These are phyloP conservation scores for Sycophila sp. DNA, from an alignment of 1,140 invertebrate genomes.

Conservation along the genomic window DNA sequence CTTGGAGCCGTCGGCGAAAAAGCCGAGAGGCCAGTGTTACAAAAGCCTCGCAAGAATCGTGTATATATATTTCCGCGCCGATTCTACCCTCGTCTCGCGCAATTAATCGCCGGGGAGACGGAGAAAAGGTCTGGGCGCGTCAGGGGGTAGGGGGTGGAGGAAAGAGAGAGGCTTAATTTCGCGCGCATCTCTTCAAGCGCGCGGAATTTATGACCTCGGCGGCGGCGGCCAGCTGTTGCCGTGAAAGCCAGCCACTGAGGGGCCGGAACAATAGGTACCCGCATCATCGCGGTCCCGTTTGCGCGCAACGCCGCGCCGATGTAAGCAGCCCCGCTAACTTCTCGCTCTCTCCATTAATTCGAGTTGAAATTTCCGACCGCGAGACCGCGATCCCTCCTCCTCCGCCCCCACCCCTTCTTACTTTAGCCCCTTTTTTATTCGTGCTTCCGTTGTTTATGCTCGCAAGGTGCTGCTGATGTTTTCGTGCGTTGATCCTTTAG, in stretches of 20 bases:
- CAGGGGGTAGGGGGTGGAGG: too few relatives aligned
- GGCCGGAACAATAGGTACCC: slow-evolving; percentile 27
- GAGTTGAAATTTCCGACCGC: too few relatives aligned
- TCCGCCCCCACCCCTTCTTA: neutral
- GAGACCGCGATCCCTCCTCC: neutral
- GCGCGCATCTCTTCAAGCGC: slow-evolving; percentile 38
- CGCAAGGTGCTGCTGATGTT: too few relatives aligned
- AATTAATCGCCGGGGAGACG: slow-evolving; percentile 30
- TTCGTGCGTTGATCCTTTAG: too few relatives aligned
- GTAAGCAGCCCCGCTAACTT: neutral
- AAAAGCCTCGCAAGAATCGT: too few relatives aligned
- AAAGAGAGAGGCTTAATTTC: slow-evolving; percentile 46
- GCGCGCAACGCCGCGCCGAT: slow-evolving; percentile 23
- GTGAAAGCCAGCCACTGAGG: too few relatives aligned
- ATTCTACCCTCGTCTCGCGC: slow-evolving; percentile 6
- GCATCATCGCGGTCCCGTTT: neutral
- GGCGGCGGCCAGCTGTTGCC: too few relatives aligned
- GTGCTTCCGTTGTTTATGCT: too few relatives aligned
- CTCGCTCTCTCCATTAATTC: neutral
- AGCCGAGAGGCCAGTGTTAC: neutral
- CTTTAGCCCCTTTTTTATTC: slow-evolving; percentile 1
- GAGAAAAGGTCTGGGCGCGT: slow-evolving; percentile 40
- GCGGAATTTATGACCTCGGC: slow-evolving; percentile 41
- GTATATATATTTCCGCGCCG: neutral
- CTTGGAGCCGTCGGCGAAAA: too few relatives aligned